These are phyloP conservation scores for Heliconius eleuchia DNA, from an alignment of 1,140 invertebrate genomes.

Conservation along the genomic window DNA sequence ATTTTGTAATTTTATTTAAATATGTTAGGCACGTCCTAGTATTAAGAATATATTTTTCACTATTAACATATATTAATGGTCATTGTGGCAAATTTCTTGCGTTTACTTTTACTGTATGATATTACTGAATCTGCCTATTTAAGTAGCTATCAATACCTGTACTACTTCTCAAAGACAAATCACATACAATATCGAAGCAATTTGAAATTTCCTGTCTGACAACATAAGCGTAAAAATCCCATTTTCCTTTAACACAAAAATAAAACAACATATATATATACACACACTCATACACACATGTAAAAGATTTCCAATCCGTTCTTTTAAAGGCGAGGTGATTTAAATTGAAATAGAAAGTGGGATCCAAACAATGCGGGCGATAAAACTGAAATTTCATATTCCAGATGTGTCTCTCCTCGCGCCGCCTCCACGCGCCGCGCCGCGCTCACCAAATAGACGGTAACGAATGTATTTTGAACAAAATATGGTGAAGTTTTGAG, in stretches of 20 bases:
- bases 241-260: neutral
- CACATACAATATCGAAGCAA: neutral
- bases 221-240: neutral
- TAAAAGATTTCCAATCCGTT: constrained; percentile 12
- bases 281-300: neutral
- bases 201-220: neutral
- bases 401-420: constrained; percentile 28
- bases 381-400: constrained; percentile 41
- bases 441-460: neutral
- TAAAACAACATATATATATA: neutral
- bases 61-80: no score
- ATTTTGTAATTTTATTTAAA: neutral
- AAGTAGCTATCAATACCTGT: no score
- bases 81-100: no score
- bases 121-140: no score
- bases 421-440: neutral
- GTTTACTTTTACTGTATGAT: no score
- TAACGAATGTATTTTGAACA: constrained; percentile 11
- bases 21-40: no score
- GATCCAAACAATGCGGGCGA: constrained; percentile 36
- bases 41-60: no score
- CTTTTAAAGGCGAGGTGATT: constrained; percentile 31
- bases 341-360: constrained; percentile 38
- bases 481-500: neutral
- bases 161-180: neutral